Percentiles rank a stretch among this genome's conserved stretches.
These are phyloP conservation scores for Micrasema minimum DNA, from an alignment of 1,140 invertebrate genomes.

Conservation along the genomic window DNA sequence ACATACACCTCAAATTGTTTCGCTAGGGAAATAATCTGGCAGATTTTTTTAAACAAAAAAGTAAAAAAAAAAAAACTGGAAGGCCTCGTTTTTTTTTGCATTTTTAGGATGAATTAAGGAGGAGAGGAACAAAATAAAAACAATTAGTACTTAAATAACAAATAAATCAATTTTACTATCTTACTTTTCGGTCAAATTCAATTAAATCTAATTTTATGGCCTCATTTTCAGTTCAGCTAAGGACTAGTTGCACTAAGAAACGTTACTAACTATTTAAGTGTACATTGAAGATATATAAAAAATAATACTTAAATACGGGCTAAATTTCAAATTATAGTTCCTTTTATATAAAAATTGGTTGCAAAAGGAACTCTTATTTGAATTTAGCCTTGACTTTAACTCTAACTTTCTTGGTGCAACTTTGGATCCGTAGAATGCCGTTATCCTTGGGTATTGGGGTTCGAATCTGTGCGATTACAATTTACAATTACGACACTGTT, in stretches of 20 bases:
- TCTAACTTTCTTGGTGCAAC: conserved; percentile 7
- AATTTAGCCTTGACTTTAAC: no score
- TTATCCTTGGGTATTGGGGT: conserved; percentile 38
- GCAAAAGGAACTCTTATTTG: no score
- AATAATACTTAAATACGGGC: not conserved
- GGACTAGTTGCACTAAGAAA: not conserved
- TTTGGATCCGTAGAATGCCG: conserved; percentile 31
- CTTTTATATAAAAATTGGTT: no score
- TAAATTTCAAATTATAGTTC: no score
- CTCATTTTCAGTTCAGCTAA: not conserved
- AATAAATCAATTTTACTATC: not conserved
- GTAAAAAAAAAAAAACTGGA: no score
- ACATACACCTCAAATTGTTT: no score
- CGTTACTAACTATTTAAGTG: not conserved
- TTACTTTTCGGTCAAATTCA: not conserved
- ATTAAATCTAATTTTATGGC: not conserved
- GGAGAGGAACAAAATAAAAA: no score
- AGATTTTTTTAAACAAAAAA: no score
- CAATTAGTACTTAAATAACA: no score
- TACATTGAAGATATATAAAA: not conserved
- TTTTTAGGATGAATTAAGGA: no score
- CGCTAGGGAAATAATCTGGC: no score
- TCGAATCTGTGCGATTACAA: conserved; percentile 33
- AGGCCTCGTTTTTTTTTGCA: no score
- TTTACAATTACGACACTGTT: conserved; percentile 15